Evolutionary conservation across 2,888 invertebrate species (phyloP), one percentile per base, ranked within the genome.

Genomic region (Phoenoteleia sp.): DNA sequence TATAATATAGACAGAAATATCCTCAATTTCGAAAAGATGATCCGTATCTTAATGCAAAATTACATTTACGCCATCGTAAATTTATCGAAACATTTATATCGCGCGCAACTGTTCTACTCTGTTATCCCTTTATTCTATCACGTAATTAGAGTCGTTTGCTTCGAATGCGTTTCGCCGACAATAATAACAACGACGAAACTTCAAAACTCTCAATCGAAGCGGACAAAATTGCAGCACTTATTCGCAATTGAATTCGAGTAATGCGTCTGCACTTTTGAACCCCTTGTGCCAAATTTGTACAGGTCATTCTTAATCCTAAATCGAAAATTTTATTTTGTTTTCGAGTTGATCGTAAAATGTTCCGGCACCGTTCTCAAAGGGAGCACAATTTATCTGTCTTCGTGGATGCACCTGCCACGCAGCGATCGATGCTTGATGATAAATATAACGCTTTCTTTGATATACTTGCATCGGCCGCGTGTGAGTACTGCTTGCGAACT

Each of bases 391-490:
- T 80, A 80, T 72, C 66, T 21, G 60, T 62, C 49, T 36, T 17
- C 25, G 42, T 69, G 45, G 81, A 54, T 75, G 64, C 81, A 81
- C 81, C 81, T 81, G 81, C 75, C 71, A 74, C 49, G 27, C 71
- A 62, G 64, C 76, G 69, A 81, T 81, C 74, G 52, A 71, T 64
- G n/a, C 42, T 67, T 75, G 45, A 69, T 75, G 69, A 81, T 66
- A 69, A 77, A 67, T 77, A 58, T 67, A 81, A 77, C 62, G 47
- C 67, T 79, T 79, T 54, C 69, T 77, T 79, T 75, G 54, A 79
- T 79, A 71, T 66, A 84, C 84, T 67, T 66, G 60, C 66, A 60
- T 71, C 49, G 33, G 27, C 52, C 64, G 71, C 64, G 71, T 71
- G 64, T 54, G 36, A 72, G 36, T 79, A 79, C 66, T 72, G 64